These are phyloP conservation scores for Nothobranchius kuhntae DNA, from an alignment of 2,113 vertebrate species.

Conservation along the genomic window DNA sequence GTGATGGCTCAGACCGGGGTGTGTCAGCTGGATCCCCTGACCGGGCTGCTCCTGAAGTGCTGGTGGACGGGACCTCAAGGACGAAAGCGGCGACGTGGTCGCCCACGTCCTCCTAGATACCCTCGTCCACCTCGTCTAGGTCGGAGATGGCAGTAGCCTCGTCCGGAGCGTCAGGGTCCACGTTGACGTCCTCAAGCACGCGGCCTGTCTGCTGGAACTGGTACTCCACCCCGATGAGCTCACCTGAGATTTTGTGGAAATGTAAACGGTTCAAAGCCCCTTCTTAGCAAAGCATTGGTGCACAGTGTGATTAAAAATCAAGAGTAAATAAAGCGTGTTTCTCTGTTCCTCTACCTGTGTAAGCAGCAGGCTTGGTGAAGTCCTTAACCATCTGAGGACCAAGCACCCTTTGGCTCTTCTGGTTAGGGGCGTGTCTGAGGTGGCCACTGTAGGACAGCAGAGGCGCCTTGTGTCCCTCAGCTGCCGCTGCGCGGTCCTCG, in stretches of 20 bases:
- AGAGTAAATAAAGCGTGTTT: background rate
- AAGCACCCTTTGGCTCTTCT: slow-evolving; percentile 10
- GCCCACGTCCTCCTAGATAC: background rate
- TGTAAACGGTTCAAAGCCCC: background rate
- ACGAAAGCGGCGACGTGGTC: no score
- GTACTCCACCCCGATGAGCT: background rate
- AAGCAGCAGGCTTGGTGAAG: background rate
- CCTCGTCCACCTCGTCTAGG: background rate
- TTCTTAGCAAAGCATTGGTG: no score
- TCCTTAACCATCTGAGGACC: slow-evolving; percentile 1
- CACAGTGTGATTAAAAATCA: no score
- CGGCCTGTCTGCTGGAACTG: background rate
- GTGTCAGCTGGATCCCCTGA: no score
- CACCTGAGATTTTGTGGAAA: background rate
- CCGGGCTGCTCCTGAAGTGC: no score
- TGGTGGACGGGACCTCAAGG: no score
- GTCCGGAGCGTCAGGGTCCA: slow-evolving; percentile 1
- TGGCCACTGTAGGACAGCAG: background rate
- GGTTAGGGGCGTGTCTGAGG: slow-evolving; percentile 3
- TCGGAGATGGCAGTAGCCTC: background rate
- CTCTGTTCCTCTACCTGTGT: background rate
- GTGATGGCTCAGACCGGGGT: background rate
- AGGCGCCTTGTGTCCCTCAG: background rate
- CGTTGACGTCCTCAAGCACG: slow-evolving; percentile 1
- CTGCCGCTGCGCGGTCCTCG: background rate